phyloP scores from a whole-genome alignment of 37 sponge, comb jelly and placozoan species.

The Tethya wilhelma region DNA sequence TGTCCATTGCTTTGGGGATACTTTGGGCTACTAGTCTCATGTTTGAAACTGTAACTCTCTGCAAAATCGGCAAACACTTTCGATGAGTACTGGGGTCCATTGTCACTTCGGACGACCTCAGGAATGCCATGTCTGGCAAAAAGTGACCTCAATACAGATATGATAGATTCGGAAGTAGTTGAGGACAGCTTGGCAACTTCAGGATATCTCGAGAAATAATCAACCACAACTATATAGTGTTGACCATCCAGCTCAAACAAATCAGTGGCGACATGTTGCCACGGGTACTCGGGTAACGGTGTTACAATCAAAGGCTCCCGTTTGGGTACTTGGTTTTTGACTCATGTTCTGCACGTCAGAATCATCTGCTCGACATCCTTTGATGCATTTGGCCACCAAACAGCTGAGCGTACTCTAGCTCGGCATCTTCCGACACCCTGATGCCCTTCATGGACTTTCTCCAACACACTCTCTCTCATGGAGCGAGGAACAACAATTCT shows the following conservation, averaged over 20 bases:
- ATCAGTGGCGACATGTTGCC: slow-evolving; percentile 61
- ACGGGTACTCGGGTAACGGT: slow-evolving; percentile 44
- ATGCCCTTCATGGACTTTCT: slow-evolving; percentile 48
- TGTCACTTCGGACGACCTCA: slow-evolving; percentile 43
- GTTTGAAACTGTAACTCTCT: slow-evolving; percentile 25
- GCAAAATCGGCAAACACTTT: slow-evolving; percentile 45
- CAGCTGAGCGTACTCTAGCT: slow-evolving; percentile 3
- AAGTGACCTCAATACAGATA: slow-evolving; percentile 22
- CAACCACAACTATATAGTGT: slow-evolving; percentile 42
- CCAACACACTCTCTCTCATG: slow-evolving; percentile 14
- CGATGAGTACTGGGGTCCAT: slow-evolving; percentile 63
- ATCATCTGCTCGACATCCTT: slow-evolving; percentile 21
- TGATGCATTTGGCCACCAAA: slow-evolving; percentile 48
- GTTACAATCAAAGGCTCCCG: slow-evolving; percentile 38
- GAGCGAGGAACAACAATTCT: slow-evolving; percentile 40
- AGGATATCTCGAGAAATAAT: slow-evolving; percentile 41
- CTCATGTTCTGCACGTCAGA: slow-evolving; percentile 28
- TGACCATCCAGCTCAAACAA: slow-evolving; percentile 33
- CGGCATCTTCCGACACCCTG: slow-evolving; percentile 28
- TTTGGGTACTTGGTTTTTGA: neutral
- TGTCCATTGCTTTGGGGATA: slow-evolving; percentile 68
- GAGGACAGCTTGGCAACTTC: slow-evolving; percentile 34
- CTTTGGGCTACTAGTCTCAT: slow-evolving; percentile 52
- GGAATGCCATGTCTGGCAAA: slow-evolving; percentile 60
- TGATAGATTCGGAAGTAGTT: slow-evolving; percentile 49